Evolutionary conservation across 2,888 invertebrate species (phyloP).

Genomic region (Oscheius sp.): DNA sequence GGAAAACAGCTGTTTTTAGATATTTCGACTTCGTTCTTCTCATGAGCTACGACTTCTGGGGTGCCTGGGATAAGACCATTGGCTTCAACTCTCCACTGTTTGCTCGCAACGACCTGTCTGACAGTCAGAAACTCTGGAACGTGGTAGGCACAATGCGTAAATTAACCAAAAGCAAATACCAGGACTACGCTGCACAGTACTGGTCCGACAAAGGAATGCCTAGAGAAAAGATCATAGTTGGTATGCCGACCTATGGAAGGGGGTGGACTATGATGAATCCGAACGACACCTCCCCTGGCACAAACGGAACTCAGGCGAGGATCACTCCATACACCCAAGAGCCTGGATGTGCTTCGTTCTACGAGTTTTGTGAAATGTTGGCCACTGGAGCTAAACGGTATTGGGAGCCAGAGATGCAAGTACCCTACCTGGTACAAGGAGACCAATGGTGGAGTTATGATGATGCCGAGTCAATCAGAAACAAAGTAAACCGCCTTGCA

Average conservation of each 20-base stretch:
- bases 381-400: constrained; percentile 84
- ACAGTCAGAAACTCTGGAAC: constrained; percentile 61
- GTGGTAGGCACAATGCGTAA: constrained; percentile 43
- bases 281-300: constrained; percentile 54
- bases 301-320: constrained; percentile 55
- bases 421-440: constrained; percentile 82
- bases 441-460: constrained; percentile 96
- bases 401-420: constrained; percentile 81
- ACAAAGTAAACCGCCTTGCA: constrained; percentile 79
- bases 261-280: constrained; percentile 67
- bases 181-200: constrained; percentile 87
- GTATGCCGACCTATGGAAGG: constrained; percentile 70
- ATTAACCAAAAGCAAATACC: constrained; percentile 15
- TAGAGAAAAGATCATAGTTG: constrained; percentile 66
- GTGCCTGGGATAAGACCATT: constrained; percentile 59
- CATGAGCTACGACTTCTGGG: constrained; percentile 70
- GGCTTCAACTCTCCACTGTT: constrained; percentile 65
- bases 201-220: constrained; percentile 76
- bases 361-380: constrained; percentile 89
- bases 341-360: constrained; percentile 93
- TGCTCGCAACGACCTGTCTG: constrained; percentile 51
- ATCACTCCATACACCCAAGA: constrained; percentile 83
- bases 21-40: constrained; percentile 64
- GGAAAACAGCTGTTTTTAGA: constrained; percentile 33
- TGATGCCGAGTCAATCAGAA: constrained; percentile 85